Percentiles rank a stretch among this genome's conserved stretches.
These are phyloP conservation scores for Geotrupes spiniger DNA, from an alignment of 2,888 invertebrate genomes.

Conservation along the genomic window DNA sequence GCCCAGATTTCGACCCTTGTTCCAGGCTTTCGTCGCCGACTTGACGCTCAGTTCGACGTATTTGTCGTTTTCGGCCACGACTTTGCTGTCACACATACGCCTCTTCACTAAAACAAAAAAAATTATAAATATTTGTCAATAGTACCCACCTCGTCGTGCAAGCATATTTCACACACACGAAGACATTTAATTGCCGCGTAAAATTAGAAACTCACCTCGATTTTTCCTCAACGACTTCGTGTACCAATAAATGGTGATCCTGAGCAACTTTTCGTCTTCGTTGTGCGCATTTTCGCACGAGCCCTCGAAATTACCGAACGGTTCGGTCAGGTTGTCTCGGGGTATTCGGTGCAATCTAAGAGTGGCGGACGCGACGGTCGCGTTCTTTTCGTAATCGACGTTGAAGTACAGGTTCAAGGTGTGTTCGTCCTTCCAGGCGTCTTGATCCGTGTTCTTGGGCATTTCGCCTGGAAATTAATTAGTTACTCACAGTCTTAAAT, in stretches of 20 bases:
- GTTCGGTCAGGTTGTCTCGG: slow-evolving; percentile 44
- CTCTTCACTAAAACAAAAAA: too few relatives aligned
- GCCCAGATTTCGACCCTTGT: slow-evolving; percentile 47
- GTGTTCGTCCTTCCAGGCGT: slow-evolving; percentile 54
- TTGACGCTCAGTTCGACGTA: slow-evolving; percentile 55
- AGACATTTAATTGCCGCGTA: neutral
- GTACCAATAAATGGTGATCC: slow-evolving; percentile 60
- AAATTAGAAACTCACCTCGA: slow-evolving; percentile 54
- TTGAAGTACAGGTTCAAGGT: slow-evolving; percentile 59
- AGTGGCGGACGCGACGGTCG: slow-evolving; percentile 54
- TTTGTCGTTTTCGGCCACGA: slow-evolving; percentile 44
- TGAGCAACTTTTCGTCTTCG: slow-evolving; percentile 55
- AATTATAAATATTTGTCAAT: too few relatives aligned
- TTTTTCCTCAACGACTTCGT: slow-evolving; percentile 56
- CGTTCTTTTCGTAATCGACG: slow-evolving; percentile 51
- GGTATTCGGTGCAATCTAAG: slow-evolving; percentile 55
- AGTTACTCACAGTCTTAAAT: too few relatives aligned
- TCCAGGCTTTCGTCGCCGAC: slow-evolving; percentile 50
- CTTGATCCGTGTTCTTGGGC: slow-evolving; percentile 55
- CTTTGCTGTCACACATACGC: slow-evolving; percentile 52
- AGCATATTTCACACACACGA: too few relatives aligned
- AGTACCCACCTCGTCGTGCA: too few relatives aligned
- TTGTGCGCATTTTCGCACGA: slow-evolving; percentile 32
- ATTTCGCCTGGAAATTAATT: slow-evolving; percentile 58
- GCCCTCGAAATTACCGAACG: slow-evolving; percentile 5